Evolutionary conservation across 1,140 invertebrate genomes (phyloP).

Genomic region (Lepidostoma basale): DNA sequence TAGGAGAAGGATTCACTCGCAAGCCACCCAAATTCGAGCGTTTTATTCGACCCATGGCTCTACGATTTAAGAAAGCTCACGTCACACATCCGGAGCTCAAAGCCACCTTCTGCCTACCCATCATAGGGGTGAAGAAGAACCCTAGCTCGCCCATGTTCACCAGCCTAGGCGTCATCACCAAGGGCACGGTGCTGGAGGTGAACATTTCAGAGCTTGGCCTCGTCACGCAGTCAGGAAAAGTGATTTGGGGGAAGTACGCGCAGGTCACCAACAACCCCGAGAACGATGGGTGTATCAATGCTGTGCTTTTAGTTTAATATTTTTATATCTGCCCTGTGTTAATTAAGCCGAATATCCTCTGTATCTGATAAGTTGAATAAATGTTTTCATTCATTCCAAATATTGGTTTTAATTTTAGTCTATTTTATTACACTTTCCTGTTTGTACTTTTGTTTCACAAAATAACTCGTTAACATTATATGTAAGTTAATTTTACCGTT

Average conservation of each 20-base stretch:
- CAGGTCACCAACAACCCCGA: conserved; percentile 99
- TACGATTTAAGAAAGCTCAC: conserved; percentile 96
- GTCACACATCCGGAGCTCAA: conserved; percentile 99
- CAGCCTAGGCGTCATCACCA: conserved; percentile 96
- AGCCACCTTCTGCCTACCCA: conserved; percentile 97
- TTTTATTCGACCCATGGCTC: conserved; percentile 98
- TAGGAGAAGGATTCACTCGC: conserved; percentile 97
- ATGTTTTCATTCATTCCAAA: conserved; percentile 12
- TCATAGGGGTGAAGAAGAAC: conserved; percentile 99
- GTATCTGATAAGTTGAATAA: conserved; percentile 32
- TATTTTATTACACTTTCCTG: conserved; percentile 18
- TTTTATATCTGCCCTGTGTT: conserved; percentile 33
- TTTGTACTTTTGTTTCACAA: background rate
- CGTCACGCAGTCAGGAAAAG: conserved; percentile 98
- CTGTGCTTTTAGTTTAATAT: conserved; percentile 94
- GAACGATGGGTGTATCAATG: conserved; percentile 99
- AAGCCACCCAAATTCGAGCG: conserved; percentile 99
- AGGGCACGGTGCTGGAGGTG: conserved; percentile 96
- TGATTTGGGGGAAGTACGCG: conserved; percentile 99
- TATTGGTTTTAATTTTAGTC: background rate
- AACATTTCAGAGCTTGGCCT: conserved; percentile 99
- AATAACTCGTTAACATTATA: background rate
- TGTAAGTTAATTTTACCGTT: background rate
- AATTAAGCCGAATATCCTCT: conserved; percentile 33
- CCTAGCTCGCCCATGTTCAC: conserved; percentile 98